Conservation (phyloP, 37 sponge, comb jelly and placozoan genomes). For the Crambe crambe region DNA sequence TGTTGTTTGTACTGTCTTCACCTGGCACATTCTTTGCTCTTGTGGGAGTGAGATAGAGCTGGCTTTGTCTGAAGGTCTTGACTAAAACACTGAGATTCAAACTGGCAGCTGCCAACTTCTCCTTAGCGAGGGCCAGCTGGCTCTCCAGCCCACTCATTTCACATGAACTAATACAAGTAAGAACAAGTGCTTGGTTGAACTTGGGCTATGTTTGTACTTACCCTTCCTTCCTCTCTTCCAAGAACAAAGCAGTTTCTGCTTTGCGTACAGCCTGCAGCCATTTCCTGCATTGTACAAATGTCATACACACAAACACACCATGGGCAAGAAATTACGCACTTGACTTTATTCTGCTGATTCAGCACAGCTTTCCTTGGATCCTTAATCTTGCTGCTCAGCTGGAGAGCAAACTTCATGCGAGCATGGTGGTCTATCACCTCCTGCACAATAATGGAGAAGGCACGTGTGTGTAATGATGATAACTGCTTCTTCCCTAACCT, state of each 20-base stretch:
- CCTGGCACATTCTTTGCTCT: not conserved
- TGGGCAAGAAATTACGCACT: slow-evolving; percentile 29
- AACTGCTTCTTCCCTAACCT: slow-evolving; percentile 35
- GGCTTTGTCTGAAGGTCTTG: slow-evolving; percentile 71
- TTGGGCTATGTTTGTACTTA: slow-evolving; percentile 8
- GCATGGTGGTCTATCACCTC: slow-evolving; percentile 58
- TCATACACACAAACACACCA: not conserved
- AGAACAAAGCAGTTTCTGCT: slow-evolving; percentile 50
- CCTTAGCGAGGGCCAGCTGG: slow-evolving; percentile 51
- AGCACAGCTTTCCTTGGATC: slow-evolving; percentile 65
- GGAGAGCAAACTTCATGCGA: slow-evolving; percentile 73
- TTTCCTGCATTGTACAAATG: slow-evolving; percentile 28
- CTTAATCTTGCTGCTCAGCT: slow-evolving; percentile 74
- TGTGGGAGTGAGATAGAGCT: slow-evolving; percentile 37
- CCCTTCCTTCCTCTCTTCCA: slow-evolving; percentile 50
- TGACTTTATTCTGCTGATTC: slow-evolving; percentile 66
- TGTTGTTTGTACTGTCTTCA: too few relatives aligned
- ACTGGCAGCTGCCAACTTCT: slow-evolving; percentile 50
- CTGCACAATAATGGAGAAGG: slow-evolving; percentile 5
- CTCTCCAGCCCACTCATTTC: slow-evolving; percentile 31
- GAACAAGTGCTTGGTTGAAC: not conserved
- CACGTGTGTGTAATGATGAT: not conserved
- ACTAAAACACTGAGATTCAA: slow-evolving; percentile 69
- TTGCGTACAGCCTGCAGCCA: slow-evolving; percentile 30
- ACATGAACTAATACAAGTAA: too few relatives aligned